A percentile compares a stretch with the other conserved stretches of the same genome.
Evolutionary conservation across 2,797 vertebrate genomes (phyloP).

Genomic region (Coendou prehensilis): DNA sequence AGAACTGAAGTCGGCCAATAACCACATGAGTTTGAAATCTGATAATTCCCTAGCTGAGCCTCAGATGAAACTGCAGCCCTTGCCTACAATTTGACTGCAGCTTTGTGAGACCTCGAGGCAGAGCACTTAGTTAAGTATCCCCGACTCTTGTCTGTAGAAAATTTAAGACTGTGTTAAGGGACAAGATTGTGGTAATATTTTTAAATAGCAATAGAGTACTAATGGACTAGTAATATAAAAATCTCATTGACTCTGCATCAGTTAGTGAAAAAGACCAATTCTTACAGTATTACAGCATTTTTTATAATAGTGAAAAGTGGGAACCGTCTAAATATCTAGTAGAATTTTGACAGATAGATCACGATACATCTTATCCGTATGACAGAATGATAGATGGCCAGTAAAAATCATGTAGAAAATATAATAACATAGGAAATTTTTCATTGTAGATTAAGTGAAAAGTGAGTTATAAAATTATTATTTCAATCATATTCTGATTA

Average conservation of each 20-base stretch:
- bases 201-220: not conserved
- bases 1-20: not conserved
- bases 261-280: not conserved
- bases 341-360: not conserved
- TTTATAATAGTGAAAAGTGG: not conserved
- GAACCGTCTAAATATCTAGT: slow-evolving; percentile 13
- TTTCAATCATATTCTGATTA: not conserved
- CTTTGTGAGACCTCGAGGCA: not conserved
- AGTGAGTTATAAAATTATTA: slow-evolving; percentile 19
- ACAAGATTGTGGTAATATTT: not conserved
- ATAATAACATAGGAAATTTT: not conserved
- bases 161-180: not conserved
- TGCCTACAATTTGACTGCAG: not conserved
- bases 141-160: not conserved
- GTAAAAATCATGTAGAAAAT: not conserved
- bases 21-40: not conserved
- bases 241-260: not conserved
- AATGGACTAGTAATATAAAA: not conserved
- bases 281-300: not conserved
- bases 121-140: not conserved
- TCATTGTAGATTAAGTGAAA: not conserved
- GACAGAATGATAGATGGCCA: not conserved
- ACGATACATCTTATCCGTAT: not conserved
- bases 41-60: not conserved
- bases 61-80: not conserved